Evolutionary conservation across 2,797 vertebrate genomes (phyloP).

Genomic region (Chaetodon trifasciatus): DNA sequence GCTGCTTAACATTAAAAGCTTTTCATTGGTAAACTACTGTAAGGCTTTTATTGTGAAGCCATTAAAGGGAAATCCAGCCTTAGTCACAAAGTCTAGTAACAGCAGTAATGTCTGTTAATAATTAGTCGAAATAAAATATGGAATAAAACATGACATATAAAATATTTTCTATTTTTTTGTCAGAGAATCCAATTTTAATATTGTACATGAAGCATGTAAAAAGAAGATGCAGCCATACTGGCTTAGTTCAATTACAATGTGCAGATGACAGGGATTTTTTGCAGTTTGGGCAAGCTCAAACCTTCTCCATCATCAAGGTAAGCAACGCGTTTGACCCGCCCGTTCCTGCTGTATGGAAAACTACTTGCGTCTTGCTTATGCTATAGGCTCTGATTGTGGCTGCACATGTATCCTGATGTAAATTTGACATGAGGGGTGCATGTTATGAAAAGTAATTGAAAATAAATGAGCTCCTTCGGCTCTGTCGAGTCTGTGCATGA

Average conservation of each 20-base stretch:
- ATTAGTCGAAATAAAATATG: background rate
- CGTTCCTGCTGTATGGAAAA: background rate
- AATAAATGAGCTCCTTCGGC: background rate
- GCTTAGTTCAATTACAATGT: background rate
- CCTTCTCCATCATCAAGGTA: background rate
- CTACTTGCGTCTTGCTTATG: background rate
- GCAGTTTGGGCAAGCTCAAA: background rate
- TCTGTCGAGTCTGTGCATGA: background rate
- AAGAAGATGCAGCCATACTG: background rate
- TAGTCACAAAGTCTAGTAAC: background rate
- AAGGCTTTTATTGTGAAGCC: constrained; percentile 13
- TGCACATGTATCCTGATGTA: background rate
- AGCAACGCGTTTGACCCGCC: background rate
- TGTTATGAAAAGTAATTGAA: background rate
- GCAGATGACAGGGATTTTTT: background rate
- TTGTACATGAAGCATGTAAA: background rate
- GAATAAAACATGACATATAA: background rate
- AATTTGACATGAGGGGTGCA: background rate
- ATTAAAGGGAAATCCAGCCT: background rate
- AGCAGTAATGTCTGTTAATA: background rate
- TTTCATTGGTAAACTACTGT: background rate
- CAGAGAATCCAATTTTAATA: background rate
- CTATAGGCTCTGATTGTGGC: background rate
- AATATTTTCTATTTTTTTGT: background rate
- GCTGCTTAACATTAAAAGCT: constrained; percentile 11